Percentiles rank a stretch among this genome's conserved stretches.
Conservation (phyloP, 2,113 vertebrate genomes). For the Clupea harengus region DNA sequence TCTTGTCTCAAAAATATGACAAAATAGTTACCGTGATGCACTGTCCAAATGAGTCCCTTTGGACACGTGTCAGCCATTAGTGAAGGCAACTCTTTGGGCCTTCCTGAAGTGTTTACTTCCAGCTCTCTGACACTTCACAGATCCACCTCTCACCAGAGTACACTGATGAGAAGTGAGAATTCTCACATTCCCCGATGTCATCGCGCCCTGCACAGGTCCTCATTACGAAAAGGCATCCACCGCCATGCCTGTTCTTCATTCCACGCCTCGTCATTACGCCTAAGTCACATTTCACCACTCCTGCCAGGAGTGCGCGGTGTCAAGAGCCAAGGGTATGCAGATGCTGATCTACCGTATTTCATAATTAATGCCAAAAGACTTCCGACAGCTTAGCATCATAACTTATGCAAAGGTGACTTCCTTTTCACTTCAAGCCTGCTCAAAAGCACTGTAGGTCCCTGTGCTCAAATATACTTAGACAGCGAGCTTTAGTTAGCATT, state of each 20-base stretch:
- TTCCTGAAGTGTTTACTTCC: background rate
- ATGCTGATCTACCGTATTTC: background rate
- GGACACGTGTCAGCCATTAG: background rate
- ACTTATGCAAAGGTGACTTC: background rate
- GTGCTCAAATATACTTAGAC: background rate
- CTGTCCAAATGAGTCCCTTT: background rate
- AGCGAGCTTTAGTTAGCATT: background rate
- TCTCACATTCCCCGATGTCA: background rate
- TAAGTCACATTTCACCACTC: background rate
- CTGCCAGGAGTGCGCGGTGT: background rate
- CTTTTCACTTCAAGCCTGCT: background rate
- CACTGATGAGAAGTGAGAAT: background rate
- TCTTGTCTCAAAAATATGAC: no score
- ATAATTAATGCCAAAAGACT: background rate
- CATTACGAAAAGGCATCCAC: background rate
- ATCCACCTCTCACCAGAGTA: background rate
- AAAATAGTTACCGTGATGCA: background rate
- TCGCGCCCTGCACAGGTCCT: background rate
- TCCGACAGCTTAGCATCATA: background rate
- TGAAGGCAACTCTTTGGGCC: background rate
- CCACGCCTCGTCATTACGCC: background rate
- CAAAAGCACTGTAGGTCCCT: background rate
- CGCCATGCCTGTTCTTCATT: background rate
- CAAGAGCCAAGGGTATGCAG: background rate
- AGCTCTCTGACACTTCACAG: background rate